phyloP scores from a whole-genome alignment of 2,113 vertebrate genomes.

The Anthoscopus minutus region DNA sequence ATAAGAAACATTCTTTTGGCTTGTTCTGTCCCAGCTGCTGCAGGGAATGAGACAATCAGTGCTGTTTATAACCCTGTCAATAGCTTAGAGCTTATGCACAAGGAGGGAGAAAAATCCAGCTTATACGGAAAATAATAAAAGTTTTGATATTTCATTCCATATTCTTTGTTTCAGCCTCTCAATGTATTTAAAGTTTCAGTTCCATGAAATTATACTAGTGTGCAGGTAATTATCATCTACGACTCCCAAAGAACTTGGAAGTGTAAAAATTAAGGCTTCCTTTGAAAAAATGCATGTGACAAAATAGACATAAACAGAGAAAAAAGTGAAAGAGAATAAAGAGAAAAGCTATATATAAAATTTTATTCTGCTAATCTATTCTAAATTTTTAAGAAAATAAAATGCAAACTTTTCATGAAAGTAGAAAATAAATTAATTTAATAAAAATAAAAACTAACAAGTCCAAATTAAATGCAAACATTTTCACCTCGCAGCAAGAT shows the following conservation, averaged over 20 bases:
- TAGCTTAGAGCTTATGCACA: background rate
- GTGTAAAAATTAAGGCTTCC: background rate
- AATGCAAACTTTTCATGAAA: background rate
- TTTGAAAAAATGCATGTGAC: background rate
- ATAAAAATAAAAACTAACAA: background rate
- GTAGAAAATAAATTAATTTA: fast-evolving
- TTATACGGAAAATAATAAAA: background rate
- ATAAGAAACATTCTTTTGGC: background rate
- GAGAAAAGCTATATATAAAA: fast-evolving
- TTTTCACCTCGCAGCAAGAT: background rate
- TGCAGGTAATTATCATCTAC: background rate
- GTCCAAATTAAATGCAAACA: fast-evolving
- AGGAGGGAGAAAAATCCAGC: background rate
- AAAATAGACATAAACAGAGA: background rate
- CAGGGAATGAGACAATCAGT: fast-evolving
- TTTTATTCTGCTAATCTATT: background rate
- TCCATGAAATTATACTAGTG: background rate
- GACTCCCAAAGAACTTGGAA: background rate
- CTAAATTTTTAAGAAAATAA: background rate
- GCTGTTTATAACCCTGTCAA: background rate
- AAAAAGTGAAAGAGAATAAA: background rate
- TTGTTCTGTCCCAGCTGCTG: background rate
- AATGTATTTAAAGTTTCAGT: background rate
- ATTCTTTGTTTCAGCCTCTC: background rate
- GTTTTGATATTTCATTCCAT: background rate